Conservation (phyloP, 2,888 invertebrate species). For the Catocala sponsa region DNA sequence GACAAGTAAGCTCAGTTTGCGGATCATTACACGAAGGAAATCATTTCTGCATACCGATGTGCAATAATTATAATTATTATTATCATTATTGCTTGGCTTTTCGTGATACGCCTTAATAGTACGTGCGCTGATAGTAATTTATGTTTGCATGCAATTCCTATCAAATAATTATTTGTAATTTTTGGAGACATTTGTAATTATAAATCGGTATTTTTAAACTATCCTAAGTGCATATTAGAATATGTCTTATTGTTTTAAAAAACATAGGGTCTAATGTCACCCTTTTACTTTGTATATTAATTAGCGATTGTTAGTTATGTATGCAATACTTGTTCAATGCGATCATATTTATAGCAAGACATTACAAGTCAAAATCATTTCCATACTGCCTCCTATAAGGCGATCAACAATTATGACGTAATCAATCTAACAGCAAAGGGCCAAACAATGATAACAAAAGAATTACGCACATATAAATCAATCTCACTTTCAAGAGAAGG, state of each 20-base stretch:
- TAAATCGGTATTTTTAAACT: background rate
- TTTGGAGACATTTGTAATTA: conserved; percentile 36
- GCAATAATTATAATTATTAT: conserved; percentile 72
- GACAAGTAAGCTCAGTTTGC: conserved; percentile 77
- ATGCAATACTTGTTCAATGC: no score
- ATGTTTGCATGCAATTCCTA: conserved; percentile 61
- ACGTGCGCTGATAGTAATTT: conserved; percentile 53
- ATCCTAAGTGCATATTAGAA: no score
- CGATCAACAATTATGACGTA: conserved; percentile 36
- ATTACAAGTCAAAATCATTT: conserved; percentile 18
- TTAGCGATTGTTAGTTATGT: no score
- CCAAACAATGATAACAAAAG: conserved; percentile 55
- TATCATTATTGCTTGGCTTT: conserved; percentile 64
- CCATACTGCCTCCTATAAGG: conserved; percentile 30
- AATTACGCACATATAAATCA: conserved; percentile 56
- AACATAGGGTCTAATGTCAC: no score
- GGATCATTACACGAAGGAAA: conserved; percentile 61
- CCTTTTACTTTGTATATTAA: no score
- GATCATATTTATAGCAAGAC: background rate
- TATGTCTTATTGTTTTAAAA: no score
- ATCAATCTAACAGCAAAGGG: conserved; percentile 52
- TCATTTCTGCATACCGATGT: conserved; percentile 74
- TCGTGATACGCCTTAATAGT: conserved; percentile 57
- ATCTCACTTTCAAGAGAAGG: conserved; percentile 74
- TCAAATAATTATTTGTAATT: conserved; percentile 58